Percentiles rank a stretch among this genome's conserved stretches.
Evolutionary conservation across 2,113 vertebrate species (phyloP).

Genomic region (Macrotis lagotis): DNA sequence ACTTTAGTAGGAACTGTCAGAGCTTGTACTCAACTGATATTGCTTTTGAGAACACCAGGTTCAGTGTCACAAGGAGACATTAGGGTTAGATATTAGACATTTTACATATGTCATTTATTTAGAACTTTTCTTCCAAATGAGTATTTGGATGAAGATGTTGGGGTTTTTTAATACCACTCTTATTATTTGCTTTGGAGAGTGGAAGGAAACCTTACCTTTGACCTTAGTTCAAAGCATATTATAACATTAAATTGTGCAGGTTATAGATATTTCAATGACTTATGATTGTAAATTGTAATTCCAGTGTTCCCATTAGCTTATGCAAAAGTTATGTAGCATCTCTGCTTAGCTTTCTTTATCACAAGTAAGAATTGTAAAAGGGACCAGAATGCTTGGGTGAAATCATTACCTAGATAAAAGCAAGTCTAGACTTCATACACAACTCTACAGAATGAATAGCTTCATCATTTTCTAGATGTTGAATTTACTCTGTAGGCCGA

Average conservation of each 20-base stretch:
- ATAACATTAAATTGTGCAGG: neutral
- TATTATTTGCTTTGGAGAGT: neutral
- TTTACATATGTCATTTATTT: neutral
- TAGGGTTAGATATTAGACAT: too few species aligned
- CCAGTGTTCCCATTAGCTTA: neutral
- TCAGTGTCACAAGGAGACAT: neutral
- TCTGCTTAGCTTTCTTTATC: slow-evolving; percentile 1
- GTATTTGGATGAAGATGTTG: neutral
- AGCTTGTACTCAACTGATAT: neutral
- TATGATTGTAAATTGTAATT: neutral
- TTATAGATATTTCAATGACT: neutral
- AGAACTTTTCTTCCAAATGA: neutral
- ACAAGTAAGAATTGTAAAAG: neutral
- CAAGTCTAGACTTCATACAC: neutral
- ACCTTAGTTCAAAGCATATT: neutral
- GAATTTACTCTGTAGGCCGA: neutral
- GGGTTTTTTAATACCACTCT: neutral
- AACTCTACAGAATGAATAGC: neutral
- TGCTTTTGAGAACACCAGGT: neutral
- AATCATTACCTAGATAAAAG: neutral
- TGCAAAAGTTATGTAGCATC: neutral
- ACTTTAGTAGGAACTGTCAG: neutral
- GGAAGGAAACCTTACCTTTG: neutral
- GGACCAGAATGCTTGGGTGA: neutral
- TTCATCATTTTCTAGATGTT: neutral